Evolutionary conservation across 1,140 invertebrate genomes (phyloP), one percentile per base, ranked within the genome.

Genomic region (Diuraphis noxia): DNA sequence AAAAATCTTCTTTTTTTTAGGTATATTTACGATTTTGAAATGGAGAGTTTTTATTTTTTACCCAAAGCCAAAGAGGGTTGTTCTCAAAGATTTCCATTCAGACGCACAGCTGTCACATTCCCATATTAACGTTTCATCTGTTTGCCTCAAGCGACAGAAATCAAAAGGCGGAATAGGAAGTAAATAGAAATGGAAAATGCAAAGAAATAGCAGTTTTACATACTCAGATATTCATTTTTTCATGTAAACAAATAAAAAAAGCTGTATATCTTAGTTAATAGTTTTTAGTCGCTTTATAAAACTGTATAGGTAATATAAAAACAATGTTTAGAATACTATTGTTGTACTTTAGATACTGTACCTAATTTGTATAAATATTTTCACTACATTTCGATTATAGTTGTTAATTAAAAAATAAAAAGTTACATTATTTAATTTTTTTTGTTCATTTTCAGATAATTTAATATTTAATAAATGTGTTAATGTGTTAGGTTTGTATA

Each of bases 41-140:
- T 38, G 7, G 43, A 81, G 41, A 81, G 72, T 38, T 91, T 91
- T 91, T 82, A 46, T 81, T 89, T 89, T 49, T 41, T 72, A 72
- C 23, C 30, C 40, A 41, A 89, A 89, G 40, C 63, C 34, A 89
- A 89, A 79, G 46, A 52, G 89, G 89, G 89, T 91, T n/a, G 63
- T 63, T 81, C 41, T 91, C 87, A 46, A 41, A 77, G 89, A 91
- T 91, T 91, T 81, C 43, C 46, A 38, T 82, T 38, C 36, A 79
- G 89, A 81, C 23, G 41, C 43, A 63, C 89, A 91, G 89, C 89
- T 91, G 89, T 49, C 89, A 49, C 30, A 40, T 91, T 91, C 89
- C 43, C 89, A 91, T 91, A 91, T 91, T 91, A 91, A 91, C 89
- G 72, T 91, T 91, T 91, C 89, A 91, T 91, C 72, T 82, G 89